phyloP scores from a whole-genome alignment of 2,888 invertebrate genomes.

The Lycaena phlaeas region DNA sequence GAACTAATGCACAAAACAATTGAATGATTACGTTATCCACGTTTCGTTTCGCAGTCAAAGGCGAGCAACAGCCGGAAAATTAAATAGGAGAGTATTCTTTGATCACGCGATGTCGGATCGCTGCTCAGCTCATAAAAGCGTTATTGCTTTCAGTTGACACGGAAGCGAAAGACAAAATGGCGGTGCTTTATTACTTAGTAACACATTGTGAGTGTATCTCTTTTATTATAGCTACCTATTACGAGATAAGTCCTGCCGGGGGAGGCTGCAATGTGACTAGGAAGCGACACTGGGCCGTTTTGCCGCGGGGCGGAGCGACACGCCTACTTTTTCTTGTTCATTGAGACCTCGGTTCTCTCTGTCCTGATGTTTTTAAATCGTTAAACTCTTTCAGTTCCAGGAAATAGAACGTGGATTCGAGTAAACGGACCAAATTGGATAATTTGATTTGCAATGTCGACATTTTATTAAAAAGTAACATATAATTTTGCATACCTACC shows the following conservation, averaged over 20 bases:
- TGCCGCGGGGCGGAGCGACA: constrained; percentile 62
- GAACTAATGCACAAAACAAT: constrained; percentile 25
- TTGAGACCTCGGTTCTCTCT: constrained; percentile 33
- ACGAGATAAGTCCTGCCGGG: constrained; percentile 56
- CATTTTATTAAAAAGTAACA: too few species aligned
- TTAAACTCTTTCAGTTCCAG: neutral
- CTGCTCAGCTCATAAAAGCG: constrained; percentile 58
- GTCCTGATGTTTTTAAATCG: constrained; percentile 12
- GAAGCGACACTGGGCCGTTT: constrained; percentile 30
- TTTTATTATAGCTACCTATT: constrained; percentile 65
- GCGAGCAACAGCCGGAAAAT: constrained; percentile 58
- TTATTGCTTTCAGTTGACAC: constrained; percentile 49
- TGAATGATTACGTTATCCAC: constrained; percentile 47
- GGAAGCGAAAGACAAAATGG: constrained; percentile 66
- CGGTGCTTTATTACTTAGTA: constrained; percentile 71
- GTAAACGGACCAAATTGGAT: too few species aligned
- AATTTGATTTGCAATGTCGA: too few species aligned
- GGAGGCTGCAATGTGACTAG: constrained; percentile 54
- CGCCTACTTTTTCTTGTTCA: constrained; percentile 62
- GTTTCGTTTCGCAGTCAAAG: constrained; percentile 55
- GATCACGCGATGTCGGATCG: constrained; percentile 56
- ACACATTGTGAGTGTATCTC: constrained; percentile 64
- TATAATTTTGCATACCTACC: too few species aligned
- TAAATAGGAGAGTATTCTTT: constrained; percentile 54
- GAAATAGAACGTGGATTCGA: neutral